Evolutionary conservation across 2,888 invertebrate genomes (phyloP).

Genomic region (Nomada flava): DNA sequence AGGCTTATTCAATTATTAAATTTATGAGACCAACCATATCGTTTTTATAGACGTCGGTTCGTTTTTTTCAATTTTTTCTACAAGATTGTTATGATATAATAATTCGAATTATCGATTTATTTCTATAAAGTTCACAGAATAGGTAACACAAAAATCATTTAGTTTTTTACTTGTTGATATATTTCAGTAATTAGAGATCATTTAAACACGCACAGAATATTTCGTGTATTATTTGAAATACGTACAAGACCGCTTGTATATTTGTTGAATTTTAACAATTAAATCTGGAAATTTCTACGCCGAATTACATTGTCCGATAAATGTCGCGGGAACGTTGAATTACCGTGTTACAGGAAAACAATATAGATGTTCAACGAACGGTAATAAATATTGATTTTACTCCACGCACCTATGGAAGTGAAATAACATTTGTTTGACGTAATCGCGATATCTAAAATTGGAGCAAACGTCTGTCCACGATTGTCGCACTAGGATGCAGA

Average conservation of each 20-base stretch:
- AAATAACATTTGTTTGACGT: slow-evolving; percentile 15
- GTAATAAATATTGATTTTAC: slow-evolving; percentile 21
- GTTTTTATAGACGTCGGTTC: slow-evolving; percentile 1
- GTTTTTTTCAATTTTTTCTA: background rate
- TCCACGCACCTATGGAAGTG: background rate
- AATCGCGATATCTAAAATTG: slow-evolving; percentile 13
- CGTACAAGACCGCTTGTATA: background rate
- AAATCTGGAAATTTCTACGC: slow-evolving; percentile 2
- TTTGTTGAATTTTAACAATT: background rate
- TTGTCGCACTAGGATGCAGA: slow-evolving; percentile 12
- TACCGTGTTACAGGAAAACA: slow-evolving; percentile 5
- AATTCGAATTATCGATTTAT: background rate
- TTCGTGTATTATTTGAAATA: background rate
- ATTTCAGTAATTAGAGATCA: background rate
- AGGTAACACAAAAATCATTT: background rate
- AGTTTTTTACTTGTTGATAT: background rate
- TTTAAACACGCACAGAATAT: background rate
- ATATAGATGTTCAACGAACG: background rate
- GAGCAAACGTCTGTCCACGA: slow-evolving; percentile 4
- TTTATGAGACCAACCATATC: too few species aligned
- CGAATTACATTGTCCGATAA: background rate
- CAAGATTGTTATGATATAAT: background rate
- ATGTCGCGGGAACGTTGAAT: slow-evolving; percentile 6
- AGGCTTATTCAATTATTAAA: slow-evolving; percentile 16
- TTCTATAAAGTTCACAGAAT: background rate